phyloP scores from a whole-genome alignment of 2,888 invertebrate genomes.

The Drosophila meridiana region DNA sequence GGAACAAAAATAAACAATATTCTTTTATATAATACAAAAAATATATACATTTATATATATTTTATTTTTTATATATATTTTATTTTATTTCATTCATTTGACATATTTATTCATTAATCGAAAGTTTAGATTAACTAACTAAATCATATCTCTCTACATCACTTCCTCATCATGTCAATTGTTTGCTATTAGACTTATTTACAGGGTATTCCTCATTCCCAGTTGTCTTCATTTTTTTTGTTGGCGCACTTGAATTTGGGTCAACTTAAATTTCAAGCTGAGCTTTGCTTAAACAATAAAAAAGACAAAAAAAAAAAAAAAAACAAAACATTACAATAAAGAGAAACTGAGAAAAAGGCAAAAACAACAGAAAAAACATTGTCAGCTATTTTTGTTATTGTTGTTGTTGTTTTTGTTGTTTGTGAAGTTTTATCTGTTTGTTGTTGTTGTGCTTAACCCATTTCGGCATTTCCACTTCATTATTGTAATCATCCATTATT shows the following conservation, averaged over 20 bases:
- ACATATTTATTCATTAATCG: too few species aligned
- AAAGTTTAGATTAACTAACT: too few species aligned
- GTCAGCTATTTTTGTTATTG: conserved; percentile 51
- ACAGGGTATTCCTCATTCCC: conserved; percentile 30
- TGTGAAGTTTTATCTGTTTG: conserved; percentile 35
- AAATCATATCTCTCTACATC: background rate
- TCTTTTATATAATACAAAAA: too few species aligned
- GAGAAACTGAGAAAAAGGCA: conserved; percentile 21
- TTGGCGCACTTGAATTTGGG: conserved; percentile 63
- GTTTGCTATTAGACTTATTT: background rate
- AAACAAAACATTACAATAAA: conserved; percentile 15
- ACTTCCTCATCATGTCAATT: background rate
- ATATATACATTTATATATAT: too few species aligned
- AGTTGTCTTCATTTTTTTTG: conserved; percentile 13
- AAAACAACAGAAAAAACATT: conserved; percentile 31
- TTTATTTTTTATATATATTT: too few species aligned
- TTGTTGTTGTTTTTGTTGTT: conserved; percentile 18
- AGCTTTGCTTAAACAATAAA: conserved; percentile 60
- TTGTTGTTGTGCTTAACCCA: conserved; percentile 34
- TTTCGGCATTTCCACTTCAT: conserved; percentile 15
- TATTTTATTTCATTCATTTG: too few species aligned
- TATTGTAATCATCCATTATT: background rate
- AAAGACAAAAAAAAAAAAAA: conserved; percentile 7
- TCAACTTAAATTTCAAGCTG: conserved; percentile 74
- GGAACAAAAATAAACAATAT: too few species aligned